These are phyloP conservation scores for Parasteatoda lunata DNA, from an alignment of 2,888 invertebrate species.

Conservation along the genomic window DNA sequence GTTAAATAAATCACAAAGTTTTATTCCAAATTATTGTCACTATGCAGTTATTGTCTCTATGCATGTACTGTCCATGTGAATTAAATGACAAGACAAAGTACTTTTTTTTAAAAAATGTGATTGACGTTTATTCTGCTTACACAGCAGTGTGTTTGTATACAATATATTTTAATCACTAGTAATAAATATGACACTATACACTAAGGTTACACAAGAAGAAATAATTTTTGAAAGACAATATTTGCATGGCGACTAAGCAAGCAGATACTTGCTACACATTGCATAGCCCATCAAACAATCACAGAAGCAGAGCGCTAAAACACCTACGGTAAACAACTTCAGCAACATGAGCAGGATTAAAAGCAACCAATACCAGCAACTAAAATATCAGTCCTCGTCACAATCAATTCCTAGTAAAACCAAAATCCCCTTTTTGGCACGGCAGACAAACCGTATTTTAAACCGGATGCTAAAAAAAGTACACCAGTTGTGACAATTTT, in stretches of 20 bases:
- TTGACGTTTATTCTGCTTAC: constrained; percentile 68
- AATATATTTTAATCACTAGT: constrained; percentile 68
- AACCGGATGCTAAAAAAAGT: constrained; percentile 52
- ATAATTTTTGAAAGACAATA: constrained; percentile 68
- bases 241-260: constrained; percentile 68
- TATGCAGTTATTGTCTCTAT: neutral
- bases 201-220: constrained; percentile 68
- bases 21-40: no score
- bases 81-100: constrained; percentile 36
- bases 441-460: constrained; percentile 38
- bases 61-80: constrained; percentile 32
- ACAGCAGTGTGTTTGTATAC: constrained; percentile 68
- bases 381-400: constrained; percentile 49
- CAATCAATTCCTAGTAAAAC: constrained; percentile 50
- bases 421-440: constrained; percentile 30
- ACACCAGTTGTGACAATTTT: constrained; percentile 49
- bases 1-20: no score
- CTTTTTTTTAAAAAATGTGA: constrained; percentile 65
- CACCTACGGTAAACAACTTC: constrained; percentile 56
- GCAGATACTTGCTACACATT: constrained; percentile 68
- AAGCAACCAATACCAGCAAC: constrained; percentile 66
- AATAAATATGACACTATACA: constrained; percentile 68
- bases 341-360: constrained; percentile 62
- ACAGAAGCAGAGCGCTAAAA: constrained; percentile 68
- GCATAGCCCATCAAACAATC: constrained; percentile 67